Conservation (phyloP, 1,140 invertebrate species). For the Lamellibrachia luymesi region DNA sequence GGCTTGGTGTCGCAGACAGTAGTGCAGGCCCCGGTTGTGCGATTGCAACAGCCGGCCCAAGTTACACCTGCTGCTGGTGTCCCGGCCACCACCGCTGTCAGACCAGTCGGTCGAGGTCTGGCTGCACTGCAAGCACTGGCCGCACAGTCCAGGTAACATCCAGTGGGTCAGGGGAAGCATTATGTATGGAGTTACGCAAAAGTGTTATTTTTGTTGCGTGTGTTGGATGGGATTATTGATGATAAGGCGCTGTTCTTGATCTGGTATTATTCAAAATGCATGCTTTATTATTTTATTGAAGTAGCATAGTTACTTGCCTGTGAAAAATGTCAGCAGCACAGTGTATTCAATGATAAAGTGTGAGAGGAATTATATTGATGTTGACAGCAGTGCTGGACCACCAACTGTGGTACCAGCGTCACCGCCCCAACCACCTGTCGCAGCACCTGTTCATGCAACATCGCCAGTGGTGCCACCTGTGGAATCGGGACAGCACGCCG, state of each 20-base stretch:
- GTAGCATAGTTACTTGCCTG: background rate
- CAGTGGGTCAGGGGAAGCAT: no score
- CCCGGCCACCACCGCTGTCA: background rate
- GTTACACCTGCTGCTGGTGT: background rate
- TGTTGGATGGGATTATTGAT: background rate
- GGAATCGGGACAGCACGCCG: background rate
- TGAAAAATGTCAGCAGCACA: background rate
- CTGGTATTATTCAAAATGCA: background rate
- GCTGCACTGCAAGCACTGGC: background rate
- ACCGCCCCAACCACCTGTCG: background rate
- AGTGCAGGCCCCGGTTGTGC: constrained; percentile 19
- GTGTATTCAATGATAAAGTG: background rate
- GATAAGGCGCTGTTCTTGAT: background rate
- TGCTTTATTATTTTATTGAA: background rate
- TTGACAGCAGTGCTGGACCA: background rate
- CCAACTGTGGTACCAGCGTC: background rate
- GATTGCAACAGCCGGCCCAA: background rate
- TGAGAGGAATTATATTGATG: background rate
- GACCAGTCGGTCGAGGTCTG: background rate
- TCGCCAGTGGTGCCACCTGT: background rate
- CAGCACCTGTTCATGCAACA: background rate
- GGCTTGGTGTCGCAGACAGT: background rate
- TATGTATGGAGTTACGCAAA: no score
- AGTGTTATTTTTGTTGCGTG: no score
- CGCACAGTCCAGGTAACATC: background rate